Evolutionary conservation across 1,140 invertebrate species (phyloP), one percentile per base, ranked within the genome.

Genomic region (Papilio glaucus): DNA sequence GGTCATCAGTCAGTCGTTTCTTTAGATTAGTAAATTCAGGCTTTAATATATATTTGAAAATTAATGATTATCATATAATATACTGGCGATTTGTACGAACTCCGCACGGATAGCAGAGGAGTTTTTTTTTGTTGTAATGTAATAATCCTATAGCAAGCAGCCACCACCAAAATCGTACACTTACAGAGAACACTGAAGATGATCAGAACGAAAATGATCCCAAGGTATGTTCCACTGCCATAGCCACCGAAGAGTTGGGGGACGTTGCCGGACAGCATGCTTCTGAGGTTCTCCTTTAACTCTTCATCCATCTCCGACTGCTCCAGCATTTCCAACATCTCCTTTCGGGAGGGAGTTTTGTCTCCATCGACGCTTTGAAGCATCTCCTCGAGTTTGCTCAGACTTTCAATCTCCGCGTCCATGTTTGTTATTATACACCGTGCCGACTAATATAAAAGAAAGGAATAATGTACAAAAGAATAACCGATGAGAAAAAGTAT

Each of bases 321-420:
- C 41, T 95, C 92, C 33, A 95, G 81, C 82, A 95, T 85, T n/a
- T 94, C 93, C 69, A 95, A 78, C 0, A 95, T 79, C 41, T 95
- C 89, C 60, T 95, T 93, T 1, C 90, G 79, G 3, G 92, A 90
- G 10, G 94, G 94, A 77, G 93, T 79, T 78, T 93, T 72, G 60
- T 80, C 29, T 29, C 88, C 71, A 77, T 91, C 72, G 45, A 80
- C 70, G 65, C 81, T 18, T 72, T 85, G 77, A 76, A 90, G 79
- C 21, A 85, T 62, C n/a, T 93, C 89, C 8, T 84, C 86, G 13
- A 93, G 81, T 72, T 85, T 85, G 63, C 85, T 77, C 68, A 87
- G 75, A 74, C 85, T 86, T 29, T 89, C 74, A 13, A 79, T 76
- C 75, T 89, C 84, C 12, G 87, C 75, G 5, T 89, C 89, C 76